Evolutionary conservation across 2,888 invertebrate genomes (phyloP).

Genomic region (Apodemia zela): DNA sequence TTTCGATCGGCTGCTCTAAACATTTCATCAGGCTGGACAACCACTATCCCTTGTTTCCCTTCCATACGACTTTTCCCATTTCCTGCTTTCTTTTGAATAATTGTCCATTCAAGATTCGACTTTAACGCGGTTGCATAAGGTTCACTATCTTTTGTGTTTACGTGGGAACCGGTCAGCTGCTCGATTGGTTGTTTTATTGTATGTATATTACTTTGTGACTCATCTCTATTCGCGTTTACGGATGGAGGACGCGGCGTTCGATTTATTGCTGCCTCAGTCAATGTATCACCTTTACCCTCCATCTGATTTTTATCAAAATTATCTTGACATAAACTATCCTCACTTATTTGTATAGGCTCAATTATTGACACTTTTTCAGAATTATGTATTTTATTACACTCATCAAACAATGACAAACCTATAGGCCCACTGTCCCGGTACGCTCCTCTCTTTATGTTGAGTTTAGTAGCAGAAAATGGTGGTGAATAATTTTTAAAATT

Average conservation of each 20-base stretch:
- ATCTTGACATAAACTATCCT: no score
- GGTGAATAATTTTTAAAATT: slow-evolving; percentile 10
- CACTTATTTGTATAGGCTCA: no score
- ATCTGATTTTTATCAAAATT: no score
- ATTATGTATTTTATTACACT: slow-evolving; percentile 17
- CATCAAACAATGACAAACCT: slow-evolving; percentile 22
- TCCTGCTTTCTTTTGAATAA: no score
- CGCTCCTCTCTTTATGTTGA: slow-evolving; percentile 22
- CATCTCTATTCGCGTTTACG: no score
- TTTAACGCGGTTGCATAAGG: not conserved
- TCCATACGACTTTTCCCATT: not conserved
- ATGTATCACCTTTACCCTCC: no score
- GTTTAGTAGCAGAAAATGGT: slow-evolving; percentile 16
- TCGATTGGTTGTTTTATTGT: no score
- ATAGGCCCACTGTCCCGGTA: slow-evolving; percentile 25
- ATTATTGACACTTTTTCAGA: not conserved
- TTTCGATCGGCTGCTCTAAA: not conserved
- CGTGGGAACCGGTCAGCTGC: no score
- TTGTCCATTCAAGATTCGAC: not conserved
- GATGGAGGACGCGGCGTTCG: no score
- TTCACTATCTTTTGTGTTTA: not conserved
- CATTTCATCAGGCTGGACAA: not conserved
- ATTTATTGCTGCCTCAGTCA: no score
- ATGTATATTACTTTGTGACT: no score
- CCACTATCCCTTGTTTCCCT: not conserved